Percentiles rank a stretch among this genome's conserved stretches.
These are phyloP conservation scores for Serrognathus titanus DNA, from an alignment of 2,888 invertebrate species.

Conservation along the genomic window DNA sequence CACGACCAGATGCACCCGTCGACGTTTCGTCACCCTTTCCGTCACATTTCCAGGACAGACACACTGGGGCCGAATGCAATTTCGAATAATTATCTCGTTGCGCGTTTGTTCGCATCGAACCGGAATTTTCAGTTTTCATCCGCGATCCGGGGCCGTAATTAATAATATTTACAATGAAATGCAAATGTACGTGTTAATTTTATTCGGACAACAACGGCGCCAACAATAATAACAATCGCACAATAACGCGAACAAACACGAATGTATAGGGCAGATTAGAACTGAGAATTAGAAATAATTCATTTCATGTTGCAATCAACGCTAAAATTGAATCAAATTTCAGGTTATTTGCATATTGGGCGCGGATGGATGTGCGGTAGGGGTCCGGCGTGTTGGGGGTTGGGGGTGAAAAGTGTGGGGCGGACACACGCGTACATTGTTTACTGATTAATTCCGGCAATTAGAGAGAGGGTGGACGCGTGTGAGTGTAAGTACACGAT, in stretches of 20 bases:
- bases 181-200: too few relatives aligned
- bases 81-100: too few relatives aligned
- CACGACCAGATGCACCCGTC: too few relatives aligned
- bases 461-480: not conserved
- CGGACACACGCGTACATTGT: conserved; percentile 5
- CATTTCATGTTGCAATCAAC: not conserved
- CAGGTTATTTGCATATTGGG: conserved; percentile 5
- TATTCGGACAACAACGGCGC: too few relatives aligned
- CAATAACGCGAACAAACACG: conserved; percentile 3
- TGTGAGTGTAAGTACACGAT: conserved; percentile 28
- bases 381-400: not conserved
- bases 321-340: conserved; percentile 7
- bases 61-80: too few relatives aligned
- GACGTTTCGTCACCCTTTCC: too few relatives aligned
- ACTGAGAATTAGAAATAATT: conserved; percentile 4
- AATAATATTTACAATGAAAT: too few relatives aligned
- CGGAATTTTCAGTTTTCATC: too few relatives aligned
- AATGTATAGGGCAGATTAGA: not conserved
- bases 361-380: not conserved
- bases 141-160: too few relatives aligned
- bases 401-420: not conserved
- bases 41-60: too few relatives aligned
- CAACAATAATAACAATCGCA: conserved; percentile 1
- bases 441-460: conserved; percentile 6
- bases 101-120: too few relatives aligned